Evolutionary conservation across 2,888 invertebrate species (phyloP).

Genomic region (Cremastinae sp.): DNA sequence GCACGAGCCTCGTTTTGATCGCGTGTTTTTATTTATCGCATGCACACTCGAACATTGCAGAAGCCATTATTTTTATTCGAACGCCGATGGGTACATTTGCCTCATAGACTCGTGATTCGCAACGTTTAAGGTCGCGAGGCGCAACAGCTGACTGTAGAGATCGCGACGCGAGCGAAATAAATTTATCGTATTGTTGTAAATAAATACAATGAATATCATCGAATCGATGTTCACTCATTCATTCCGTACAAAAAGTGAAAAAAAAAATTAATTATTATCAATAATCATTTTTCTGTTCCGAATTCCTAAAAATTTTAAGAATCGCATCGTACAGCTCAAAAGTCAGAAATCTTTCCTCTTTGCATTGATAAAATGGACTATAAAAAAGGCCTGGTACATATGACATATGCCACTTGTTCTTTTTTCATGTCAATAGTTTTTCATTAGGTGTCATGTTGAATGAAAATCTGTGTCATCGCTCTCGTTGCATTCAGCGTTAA

Average conservation of each 20-base stretch:
- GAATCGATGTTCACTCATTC: too few relatives aligned
- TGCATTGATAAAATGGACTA: too few relatives aligned
- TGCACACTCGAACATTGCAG: constrained; percentile 17
- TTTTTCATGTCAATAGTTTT: constrained; percentile 16
- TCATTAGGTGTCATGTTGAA: constrained; percentile 20
- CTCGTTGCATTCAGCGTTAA: constrained; percentile 1
- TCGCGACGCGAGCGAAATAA: too few relatives aligned
- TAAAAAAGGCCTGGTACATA: too few relatives aligned
- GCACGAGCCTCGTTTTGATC: too few relatives aligned
- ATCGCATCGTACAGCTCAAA: too few relatives aligned
- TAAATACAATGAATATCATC: too few relatives aligned
- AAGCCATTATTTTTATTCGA: background rate
- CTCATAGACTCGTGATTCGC: constrained; percentile 6
- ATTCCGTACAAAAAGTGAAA: background rate
- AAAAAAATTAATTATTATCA: too few relatives aligned
- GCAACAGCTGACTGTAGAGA: constrained; percentile 32
- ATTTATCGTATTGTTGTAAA: too few relatives aligned
- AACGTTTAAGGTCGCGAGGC: constrained; percentile 15
- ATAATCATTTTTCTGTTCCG: too few relatives aligned
- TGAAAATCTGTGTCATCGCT: constrained; percentile 10
- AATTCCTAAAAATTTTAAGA: too few relatives aligned
- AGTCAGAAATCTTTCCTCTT: too few relatives aligned
- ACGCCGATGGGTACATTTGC: constrained; percentile 2
- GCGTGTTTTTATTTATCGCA: background rate
- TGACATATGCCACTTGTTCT: constrained; percentile 11